Conservation (phyloP, 2,797 vertebrate genomes). For the Alfaro cultratus region DNA sequence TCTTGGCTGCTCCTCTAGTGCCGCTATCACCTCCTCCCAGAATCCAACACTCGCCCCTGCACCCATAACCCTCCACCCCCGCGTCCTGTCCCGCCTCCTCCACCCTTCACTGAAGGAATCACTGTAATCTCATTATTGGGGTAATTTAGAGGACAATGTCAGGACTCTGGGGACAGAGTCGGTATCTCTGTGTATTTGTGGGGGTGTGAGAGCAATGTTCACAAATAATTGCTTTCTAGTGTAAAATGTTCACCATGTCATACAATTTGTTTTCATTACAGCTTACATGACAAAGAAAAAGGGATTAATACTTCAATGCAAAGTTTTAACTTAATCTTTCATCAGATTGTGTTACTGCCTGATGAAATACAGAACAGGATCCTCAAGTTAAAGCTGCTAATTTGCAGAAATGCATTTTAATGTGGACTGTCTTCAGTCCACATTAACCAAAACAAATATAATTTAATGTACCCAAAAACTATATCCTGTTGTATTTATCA, state of each 20-base stretch:
- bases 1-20: constrained; percentile 57
- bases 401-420: not conserved
- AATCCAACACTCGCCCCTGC: constrained; percentile 51
- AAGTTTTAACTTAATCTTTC: not conserved
- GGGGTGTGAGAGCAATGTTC: not conserved
- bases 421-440: not conserved
- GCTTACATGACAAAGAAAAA: not conserved
- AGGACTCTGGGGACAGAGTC: constrained; percentile 62
- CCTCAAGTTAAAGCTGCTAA: not conserved
- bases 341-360: not conserved
- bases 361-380: not conserved
- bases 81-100: constrained; percentile 17
- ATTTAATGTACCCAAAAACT: constrained; percentile 2
- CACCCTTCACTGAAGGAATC: constrained; percentile 71
- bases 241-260: not conserved
- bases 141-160: constrained; percentile 85
- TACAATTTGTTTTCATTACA: constrained; percentile 1
- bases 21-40: constrained; percentile 83
- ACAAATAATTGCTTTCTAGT: constrained; percentile 8
- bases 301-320: not conserved
- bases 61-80: constrained; percentile 25
- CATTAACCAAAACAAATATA: constrained; percentile 15
- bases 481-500: not conserved
- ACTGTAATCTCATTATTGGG: constrained; percentile 87
- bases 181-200: constrained; percentile 49